Conservation (phyloP, 2,113 vertebrate species). For the Gasterosteus aculeatus region DNA sequence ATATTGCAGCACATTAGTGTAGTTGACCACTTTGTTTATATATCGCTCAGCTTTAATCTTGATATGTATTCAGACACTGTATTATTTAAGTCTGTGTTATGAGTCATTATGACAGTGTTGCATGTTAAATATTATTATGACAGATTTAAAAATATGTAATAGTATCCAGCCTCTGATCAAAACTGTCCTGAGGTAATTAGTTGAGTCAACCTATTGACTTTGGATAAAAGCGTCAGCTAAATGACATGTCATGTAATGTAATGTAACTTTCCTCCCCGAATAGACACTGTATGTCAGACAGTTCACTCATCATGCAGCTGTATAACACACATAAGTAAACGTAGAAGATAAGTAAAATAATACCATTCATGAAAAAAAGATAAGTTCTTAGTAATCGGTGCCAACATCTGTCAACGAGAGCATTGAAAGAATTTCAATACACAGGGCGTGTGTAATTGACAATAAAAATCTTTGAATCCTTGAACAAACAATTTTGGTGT, state of each 20-base stretch:
- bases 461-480: no score
- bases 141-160: not conserved
- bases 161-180: conserved; percentile 19
- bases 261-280: conserved; percentile 54
- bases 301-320: conserved; percentile 67
- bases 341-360: not conserved
- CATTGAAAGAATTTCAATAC: no score
- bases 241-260: no score
- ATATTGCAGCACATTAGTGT: not conserved
- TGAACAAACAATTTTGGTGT: not conserved
- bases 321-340: not conserved
- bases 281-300: conserved; percentile 42
- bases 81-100: not conserved
- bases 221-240: no score
- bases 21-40: not conserved
- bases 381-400: not conserved
- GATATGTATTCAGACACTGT: not conserved
- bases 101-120: not conserved
- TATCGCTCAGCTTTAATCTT: no score
- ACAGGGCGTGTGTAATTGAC: no score
- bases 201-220: not conserved
- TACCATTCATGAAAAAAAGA: no score
- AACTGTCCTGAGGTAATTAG: conserved; percentile 17
- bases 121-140: conserved; percentile 27
- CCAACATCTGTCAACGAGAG: not conserved